Conservation (phyloP, 2,797 vertebrate genomes). For the Limnodromus scolopaceus region DNA sequence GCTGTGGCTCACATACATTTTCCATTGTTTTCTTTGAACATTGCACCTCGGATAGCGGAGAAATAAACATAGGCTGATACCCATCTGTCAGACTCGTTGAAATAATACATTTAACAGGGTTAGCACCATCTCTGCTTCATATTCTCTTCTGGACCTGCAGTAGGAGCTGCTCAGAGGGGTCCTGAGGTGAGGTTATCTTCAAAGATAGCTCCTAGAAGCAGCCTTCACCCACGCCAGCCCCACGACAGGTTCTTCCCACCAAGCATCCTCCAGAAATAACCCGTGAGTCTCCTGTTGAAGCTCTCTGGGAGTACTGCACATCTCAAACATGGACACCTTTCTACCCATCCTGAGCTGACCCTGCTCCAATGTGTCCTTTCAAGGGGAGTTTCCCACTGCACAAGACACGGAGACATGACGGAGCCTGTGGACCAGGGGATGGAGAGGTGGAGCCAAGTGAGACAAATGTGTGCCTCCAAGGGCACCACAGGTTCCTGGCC, state of each 20-base stretch:
- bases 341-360: neutral
- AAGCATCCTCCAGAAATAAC: neutral
- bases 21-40: neutral
- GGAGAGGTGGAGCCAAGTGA: neutral
- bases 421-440: accelerated
- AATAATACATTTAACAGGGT: neutral
- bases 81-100: neutral
- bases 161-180: neutral
- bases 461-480: accelerated
- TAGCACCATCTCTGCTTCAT: neutral
- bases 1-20: neutral
- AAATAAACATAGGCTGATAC: neutral
- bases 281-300: neutral
- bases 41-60: neutral
- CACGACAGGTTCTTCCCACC: neutral
- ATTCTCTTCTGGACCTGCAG: neutral
- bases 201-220: neutral
- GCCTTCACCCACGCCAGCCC: neutral
- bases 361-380: neutral
- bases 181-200: neutral
- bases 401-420: neutral
- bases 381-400: neutral
- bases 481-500: neutral
- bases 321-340: neutral
- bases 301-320: neutral